Percentiles rank a stretch among this genome's conserved stretches.
Conservation (phyloP, 2,797 vertebrate genomes). For the Parauchenoglanis punctatus region DNA sequence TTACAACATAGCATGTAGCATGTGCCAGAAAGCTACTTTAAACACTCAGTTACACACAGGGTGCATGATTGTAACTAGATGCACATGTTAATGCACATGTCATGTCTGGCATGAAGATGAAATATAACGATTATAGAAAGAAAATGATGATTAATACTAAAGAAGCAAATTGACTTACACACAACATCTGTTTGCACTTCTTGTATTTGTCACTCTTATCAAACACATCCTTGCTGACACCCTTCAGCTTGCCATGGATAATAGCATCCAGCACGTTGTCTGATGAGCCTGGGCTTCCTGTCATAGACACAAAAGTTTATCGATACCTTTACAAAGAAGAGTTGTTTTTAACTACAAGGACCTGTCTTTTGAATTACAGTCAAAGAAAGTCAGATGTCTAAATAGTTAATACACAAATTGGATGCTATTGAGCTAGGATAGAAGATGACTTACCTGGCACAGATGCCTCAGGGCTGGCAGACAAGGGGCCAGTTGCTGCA, state of each 20-base stretch:
- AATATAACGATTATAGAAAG: not conserved
- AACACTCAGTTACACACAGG: not conserved
- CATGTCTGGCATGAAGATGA: not conserved
- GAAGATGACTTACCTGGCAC: slow-evolving; percentile 81
- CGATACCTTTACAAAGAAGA: not conserved
- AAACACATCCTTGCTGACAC: slow-evolving; percentile 88
- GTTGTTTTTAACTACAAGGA: not conserved
- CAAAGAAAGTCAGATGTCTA: not conserved
- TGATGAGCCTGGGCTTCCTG: slow-evolving; percentile 82
- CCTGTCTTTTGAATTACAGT: not conserved
- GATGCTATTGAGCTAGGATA: not conserved
- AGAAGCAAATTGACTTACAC: slow-evolving; percentile 76
- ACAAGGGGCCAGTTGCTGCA: slow-evolving; percentile 73
- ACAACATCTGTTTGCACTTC: slow-evolving; percentile 91
- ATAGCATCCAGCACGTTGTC: slow-evolving; percentile 85
- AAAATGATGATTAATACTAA: not conserved
- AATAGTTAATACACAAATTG: not conserved
- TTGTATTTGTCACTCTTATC: slow-evolving; percentile 94
- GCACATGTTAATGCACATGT: not conserved
- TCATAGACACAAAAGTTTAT: slow-evolving; percentile 31
- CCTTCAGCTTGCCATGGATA: slow-evolving; percentile 88
- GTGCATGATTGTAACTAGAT: not conserved
- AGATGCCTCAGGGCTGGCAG: slow-evolving; percentile 74
- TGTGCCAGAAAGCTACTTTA: not conserved
- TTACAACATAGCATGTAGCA: not conserved